These are phyloP conservation scores for Crocodylus rhombifer DNA, from an alignment of 2,797 vertebrate genomes.

Conservation along the genomic window DNA sequence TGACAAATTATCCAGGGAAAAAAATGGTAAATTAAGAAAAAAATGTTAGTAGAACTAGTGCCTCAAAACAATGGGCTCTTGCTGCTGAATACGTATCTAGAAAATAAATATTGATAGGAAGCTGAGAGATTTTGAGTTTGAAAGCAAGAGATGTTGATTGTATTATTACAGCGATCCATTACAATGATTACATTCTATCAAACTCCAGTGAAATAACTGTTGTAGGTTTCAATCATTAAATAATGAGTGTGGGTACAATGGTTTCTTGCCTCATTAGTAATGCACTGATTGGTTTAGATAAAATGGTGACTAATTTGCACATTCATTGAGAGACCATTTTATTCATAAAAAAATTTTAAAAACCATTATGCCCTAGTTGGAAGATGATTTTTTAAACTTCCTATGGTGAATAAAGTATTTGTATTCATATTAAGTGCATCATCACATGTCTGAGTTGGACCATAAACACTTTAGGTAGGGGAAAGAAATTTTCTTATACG, in stretches of 20 bases:
- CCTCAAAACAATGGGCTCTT: not conserved
- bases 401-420: not conserved
- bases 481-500: accelerated
- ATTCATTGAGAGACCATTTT: not conserved
- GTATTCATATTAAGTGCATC: no score
- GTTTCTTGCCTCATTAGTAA: not conserved
- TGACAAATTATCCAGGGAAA: not conserved
- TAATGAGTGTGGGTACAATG: not conserved
- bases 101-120: not conserved
- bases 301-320: not conserved
- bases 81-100: not conserved
- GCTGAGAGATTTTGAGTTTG: not conserved
- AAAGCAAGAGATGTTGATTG: not conserved
- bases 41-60: not conserved
- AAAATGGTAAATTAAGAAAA: not conserved
- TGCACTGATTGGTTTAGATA: not conserved
- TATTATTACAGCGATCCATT: accelerated
- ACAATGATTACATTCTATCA: not conserved
- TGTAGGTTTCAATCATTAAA: accelerated
- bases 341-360: not conserved
- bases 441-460: not conserved
- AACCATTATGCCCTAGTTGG: accelerated
- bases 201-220: accelerated
- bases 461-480: not conserved
- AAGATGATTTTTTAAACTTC: not conserved